These are phyloP conservation scores for Eubucco bourcierii DNA, from an alignment of 2,113 vertebrate genomes.

Conservation along the genomic window DNA sequence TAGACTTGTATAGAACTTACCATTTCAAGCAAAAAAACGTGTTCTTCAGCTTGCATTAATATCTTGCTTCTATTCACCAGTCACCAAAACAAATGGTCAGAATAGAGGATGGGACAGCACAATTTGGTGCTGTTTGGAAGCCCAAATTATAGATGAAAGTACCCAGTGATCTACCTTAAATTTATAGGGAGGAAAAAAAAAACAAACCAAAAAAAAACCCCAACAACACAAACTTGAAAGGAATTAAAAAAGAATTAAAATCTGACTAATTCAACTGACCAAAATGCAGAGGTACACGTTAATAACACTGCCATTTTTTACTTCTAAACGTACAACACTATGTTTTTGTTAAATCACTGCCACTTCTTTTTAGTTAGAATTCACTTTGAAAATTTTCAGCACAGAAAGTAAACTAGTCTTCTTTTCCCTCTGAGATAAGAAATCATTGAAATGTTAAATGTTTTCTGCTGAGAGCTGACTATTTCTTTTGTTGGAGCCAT, in stretches of 20 bases:
- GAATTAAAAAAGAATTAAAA: slow-evolving; percentile 30
- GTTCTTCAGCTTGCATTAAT: slow-evolving; percentile 33
- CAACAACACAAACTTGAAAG: slow-evolving; percentile 54
- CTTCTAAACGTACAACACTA: slow-evolving; percentile 70
- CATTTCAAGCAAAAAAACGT: not conserved
- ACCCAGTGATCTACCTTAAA: slow-evolving; percentile 40
- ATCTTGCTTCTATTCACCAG: slow-evolving; percentile 4
- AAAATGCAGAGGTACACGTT: slow-evolving; percentile 60
- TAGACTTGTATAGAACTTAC: not conserved
- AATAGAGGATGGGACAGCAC: not conserved
- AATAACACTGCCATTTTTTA: slow-evolving; percentile 66
- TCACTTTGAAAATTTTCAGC: slow-evolving; percentile 63
- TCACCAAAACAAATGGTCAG: slow-evolving; percentile 17
- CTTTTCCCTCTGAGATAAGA: slow-evolving; percentile 54
- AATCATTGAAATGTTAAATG: slow-evolving; percentile 63
- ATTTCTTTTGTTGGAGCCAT: slow-evolving; percentile 17
- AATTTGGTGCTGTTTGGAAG: slow-evolving; percentile 47
- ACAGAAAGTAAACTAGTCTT: slow-evolving; percentile 69
- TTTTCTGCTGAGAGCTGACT: slow-evolving; percentile 44
- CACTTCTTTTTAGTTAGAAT: slow-evolving; percentile 51
- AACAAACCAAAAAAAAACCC: too few relatives aligned
- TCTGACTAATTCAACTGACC: slow-evolving; percentile 65
- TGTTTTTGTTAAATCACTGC: slow-evolving; percentile 73
- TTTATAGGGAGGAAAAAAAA: not conserved
- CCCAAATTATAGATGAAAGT: slow-evolving; percentile 46